Evolutionary conservation across 1,140 invertebrate genomes (phyloP).

Genomic region (Cydia pomonella): DNA sequence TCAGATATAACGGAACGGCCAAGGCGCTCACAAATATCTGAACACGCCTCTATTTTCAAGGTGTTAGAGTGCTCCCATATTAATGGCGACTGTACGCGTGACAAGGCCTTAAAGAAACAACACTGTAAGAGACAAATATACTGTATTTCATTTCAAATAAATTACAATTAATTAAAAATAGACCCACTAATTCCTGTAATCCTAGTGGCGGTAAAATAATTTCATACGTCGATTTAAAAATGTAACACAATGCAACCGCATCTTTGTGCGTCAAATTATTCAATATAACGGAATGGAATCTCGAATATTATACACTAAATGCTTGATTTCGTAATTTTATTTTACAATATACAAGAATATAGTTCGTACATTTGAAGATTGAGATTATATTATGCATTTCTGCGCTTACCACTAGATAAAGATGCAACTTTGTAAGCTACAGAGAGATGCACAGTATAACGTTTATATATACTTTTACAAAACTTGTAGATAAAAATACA

Average conservation of each 20-base stretch:
- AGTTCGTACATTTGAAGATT: slow-evolving; percentile 56
- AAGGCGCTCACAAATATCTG: too few species aligned
- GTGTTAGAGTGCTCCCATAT: too few species aligned
- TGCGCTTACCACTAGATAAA: slow-evolving; percentile 38
- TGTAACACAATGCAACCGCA: slow-evolving; percentile 44
- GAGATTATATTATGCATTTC: slow-evolving; percentile 62
- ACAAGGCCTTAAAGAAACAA: too few species aligned
- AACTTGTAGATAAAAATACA: slow-evolving; percentile 1
- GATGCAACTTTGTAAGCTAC: slow-evolving; percentile 46
- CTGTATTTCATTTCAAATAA: slow-evolving; percentile 75
- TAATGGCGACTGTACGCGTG: too few species aligned
- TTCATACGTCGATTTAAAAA: slow-evolving; percentile 58
- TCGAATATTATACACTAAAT: slow-evolving; percentile 47
- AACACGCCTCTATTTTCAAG: too few species aligned
- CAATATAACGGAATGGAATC: slow-evolving; percentile 51
- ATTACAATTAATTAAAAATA: slow-evolving; percentile 76
- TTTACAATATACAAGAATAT: slow-evolving; percentile 79
- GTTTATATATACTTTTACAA: not conserved
- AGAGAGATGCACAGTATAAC: slow-evolving; percentile 37
- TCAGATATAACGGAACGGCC: too few species aligned
- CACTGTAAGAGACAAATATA: slow-evolving; percentile 69
- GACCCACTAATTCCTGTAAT: slow-evolving; percentile 38
- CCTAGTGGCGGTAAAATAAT: slow-evolving; percentile 58
- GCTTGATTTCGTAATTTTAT: slow-evolving; percentile 51
- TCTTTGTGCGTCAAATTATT: slow-evolving; percentile 60